These are phyloP conservation scores for Peromyscus polionotus DNA, from an alignment of 2,113 vertebrate genomes.

Conservation along the genomic window DNA sequence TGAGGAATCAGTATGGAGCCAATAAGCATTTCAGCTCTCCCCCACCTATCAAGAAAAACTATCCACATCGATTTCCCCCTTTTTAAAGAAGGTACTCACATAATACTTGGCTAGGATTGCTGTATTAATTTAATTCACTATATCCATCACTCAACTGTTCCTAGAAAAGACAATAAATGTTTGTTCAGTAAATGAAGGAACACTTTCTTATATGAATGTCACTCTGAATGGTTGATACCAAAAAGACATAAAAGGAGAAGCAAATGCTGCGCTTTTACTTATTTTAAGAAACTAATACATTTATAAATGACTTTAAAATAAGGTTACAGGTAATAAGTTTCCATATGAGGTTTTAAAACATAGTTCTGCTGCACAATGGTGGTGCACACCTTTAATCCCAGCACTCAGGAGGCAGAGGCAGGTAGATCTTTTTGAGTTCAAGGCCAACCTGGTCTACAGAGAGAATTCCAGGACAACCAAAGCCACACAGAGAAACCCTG, in stretches of 20 bases:
- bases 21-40: neutral
- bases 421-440: too few species aligned
- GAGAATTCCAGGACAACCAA: too few species aligned
- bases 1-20: neutral
- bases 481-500: too few species aligned
- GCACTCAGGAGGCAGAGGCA: too few species aligned
- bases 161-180: neutral
- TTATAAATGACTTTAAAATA: neutral
- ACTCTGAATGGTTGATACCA: neutral
- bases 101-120: neutral
- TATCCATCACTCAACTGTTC: neutral
- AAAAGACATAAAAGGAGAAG: neutral
- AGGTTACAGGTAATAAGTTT: neutral
- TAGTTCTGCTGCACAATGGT: too few species aligned
- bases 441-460: too few species aligned
- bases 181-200: neutral
- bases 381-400: too few species aligned
- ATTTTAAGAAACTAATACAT: slow-evolving; percentile 48
- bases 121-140: neutral
- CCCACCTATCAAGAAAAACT: neutral
- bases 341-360: neutral
- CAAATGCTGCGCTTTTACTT: neutral
- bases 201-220: neutral
- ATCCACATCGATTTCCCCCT: neutral
- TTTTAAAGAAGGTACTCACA: neutral